These are phyloP conservation scores for Pelobates fuscus DNA, from an alignment of 2,113 vertebrate species.

Conservation along the genomic window DNA sequence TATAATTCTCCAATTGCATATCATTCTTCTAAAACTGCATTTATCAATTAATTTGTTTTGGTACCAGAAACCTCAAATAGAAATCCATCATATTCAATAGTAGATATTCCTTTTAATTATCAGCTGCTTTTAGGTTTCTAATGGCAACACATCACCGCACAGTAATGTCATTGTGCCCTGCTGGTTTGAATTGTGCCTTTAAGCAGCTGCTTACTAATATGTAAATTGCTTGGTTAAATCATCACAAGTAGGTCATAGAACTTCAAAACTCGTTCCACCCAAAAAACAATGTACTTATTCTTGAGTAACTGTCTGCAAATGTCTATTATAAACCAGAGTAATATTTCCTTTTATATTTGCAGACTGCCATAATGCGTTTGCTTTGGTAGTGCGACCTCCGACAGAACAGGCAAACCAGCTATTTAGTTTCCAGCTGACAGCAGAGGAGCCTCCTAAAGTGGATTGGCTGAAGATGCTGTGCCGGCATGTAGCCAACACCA, in stretches of 20 bases:
- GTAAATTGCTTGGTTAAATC: slow-evolving; percentile 18
- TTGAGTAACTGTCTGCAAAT: neutral
- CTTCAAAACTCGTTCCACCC: neutral
- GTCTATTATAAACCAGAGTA: slow-evolving; percentile 6
- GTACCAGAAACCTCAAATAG: no score
- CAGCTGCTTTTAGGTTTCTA: no score
- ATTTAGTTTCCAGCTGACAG: slow-evolving; percentile 91
- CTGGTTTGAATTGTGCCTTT: slow-evolving; percentile 1
- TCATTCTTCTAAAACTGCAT: no score
- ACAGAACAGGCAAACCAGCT: slow-evolving; percentile 92
- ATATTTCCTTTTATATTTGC: slow-evolving; percentile 46
- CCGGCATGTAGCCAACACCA: slow-evolving; percentile 94
- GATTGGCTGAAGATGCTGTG: slow-evolving; percentile 87
- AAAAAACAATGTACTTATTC: slow-evolving; percentile 10
- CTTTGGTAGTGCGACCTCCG: slow-evolving; percentile 89
- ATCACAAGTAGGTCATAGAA: neutral
- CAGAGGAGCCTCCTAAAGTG: slow-evolving; percentile 85
- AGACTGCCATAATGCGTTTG: slow-evolving; percentile 95
- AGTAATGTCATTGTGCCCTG: neutral
- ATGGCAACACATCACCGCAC: neutral
- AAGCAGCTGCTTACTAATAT: neutral
- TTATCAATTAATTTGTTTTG: no score
- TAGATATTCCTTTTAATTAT: no score
- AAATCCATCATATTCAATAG: no score
- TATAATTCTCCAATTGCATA: no score